Conservation (phyloP, 1,140 invertebrate species). For the Archivesica marissinica region DNA sequence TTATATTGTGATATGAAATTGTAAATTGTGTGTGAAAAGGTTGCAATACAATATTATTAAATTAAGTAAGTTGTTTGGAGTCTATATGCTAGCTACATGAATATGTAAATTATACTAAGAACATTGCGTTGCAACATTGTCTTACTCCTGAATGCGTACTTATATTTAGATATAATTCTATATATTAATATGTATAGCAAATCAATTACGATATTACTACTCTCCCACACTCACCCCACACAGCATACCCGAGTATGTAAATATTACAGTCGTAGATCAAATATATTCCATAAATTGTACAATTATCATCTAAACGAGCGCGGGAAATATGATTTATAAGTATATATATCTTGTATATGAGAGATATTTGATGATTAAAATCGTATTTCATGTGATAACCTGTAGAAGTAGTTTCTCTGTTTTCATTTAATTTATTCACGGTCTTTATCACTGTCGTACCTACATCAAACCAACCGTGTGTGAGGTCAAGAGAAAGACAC, state of each 20-base stretch:
- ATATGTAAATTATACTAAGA: too few relatives aligned
- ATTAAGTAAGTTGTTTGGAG: too few relatives aligned
- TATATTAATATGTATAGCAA: too few relatives aligned
- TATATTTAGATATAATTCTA: too few relatives aligned
- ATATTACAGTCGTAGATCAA: slow-evolving; percentile 21
- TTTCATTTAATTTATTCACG: neutral
- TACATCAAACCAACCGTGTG: neutral
- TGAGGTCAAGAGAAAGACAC: neutral
- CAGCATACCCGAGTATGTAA: neutral
- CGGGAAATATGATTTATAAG: slow-evolving; percentile 1
- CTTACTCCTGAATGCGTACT: too few relatives aligned
- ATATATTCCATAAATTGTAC: slow-evolving; percentile 20
- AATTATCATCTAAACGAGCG: slow-evolving; percentile 24
- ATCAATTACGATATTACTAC: too few relatives aligned
- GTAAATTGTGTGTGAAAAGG: too few relatives aligned
- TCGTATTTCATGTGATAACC: slow-evolving; percentile 5
- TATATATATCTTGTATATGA: neutral
- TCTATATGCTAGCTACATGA: too few relatives aligned
- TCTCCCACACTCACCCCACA: too few relatives aligned
- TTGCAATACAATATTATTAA: too few relatives aligned
- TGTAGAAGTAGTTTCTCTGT: neutral
- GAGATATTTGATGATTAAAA: slow-evolving; percentile 6
- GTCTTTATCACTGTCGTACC: neutral
- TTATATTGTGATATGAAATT: too few relatives aligned
- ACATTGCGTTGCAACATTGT: too few relatives aligned